Evolutionary conservation across 2,888 invertebrate genomes (phyloP), one percentile per base, ranked within the genome.

Genomic region (Morpho deidamia): DNA sequence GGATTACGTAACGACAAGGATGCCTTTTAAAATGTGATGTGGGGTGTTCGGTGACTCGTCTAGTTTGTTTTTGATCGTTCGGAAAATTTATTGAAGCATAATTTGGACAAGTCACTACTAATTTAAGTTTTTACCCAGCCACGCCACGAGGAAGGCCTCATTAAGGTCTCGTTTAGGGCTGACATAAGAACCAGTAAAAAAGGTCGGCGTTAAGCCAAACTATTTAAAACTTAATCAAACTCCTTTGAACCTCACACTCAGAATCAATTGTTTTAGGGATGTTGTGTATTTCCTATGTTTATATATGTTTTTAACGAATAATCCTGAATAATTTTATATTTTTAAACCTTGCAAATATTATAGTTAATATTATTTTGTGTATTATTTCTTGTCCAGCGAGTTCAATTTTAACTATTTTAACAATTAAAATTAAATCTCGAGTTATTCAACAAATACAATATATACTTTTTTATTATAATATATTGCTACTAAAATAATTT

Each of bases 1-100:
- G 85, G 86, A 84, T 86, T 83, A 81, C 73, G 74, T 75, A 71
- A 72, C 69, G 76, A 70, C 73, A 61, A 69, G 68, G 72, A 61
- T 55, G 68, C 71, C 74, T 78, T 81, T 78, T 78, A 74, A 77
- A 69, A 67, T 61, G 68, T 62, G 63, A 66, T 58, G 64, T 58
- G 63, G 61, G 56, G 57, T 60, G 53, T 51, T 63, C 51, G 61
- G 56, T 62, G 61, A 61, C 61, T 64, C 51, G 63, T 58, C 63
- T 64, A 62, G 56, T 64, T 65, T 62, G 61, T 61, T 60, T 62
- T 60, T 60, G 56, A 58, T 58, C 58, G 56, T 35, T 44, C 54
- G 58, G 57, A 55, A 58, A 49, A 43, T 56, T 49, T 54, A 65
- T 64, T 64, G 64, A 63, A 61, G 54, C 59, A 49, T 57, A 49